A percentile compares a stretch with the other conserved stretches of the same genome.
These are phyloP conservation scores for Silurus meridionalis DNA, from an alignment of 2,113 vertebrate species.

Conservation along the genomic window DNA sequence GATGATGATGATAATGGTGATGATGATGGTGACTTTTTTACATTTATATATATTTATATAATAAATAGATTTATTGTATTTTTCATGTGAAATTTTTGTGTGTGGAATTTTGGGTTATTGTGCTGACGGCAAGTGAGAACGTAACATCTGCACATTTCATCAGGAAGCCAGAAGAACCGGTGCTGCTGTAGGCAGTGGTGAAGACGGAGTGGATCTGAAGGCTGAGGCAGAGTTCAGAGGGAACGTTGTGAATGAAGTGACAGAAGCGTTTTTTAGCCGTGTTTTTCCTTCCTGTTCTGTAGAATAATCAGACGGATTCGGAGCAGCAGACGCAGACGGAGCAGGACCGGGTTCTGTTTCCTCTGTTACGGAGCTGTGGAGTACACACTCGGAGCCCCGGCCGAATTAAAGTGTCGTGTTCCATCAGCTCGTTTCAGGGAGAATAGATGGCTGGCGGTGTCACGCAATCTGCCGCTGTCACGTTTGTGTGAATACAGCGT, in stretches of 20 bases:
- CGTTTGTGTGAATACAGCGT: constrained; percentile 33
- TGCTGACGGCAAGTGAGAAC: not conserved
- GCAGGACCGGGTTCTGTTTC: not conserved
- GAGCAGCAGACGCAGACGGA: constrained; percentile 7
- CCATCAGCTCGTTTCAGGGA: constrained; percentile 47
- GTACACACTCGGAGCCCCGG: constrained; percentile 34
- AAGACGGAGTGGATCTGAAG: not conserved
- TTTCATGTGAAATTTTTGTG: not conserved
- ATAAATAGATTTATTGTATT: too few relatives aligned
- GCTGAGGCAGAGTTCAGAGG: not conserved
- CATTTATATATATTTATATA: too few relatives aligned
- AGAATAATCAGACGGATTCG: not conserved
- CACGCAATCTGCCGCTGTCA: constrained; percentile 54
- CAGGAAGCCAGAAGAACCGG: not conserved
- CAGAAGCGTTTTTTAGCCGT: not conserved
- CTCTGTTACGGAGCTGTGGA: constrained; percentile 21
- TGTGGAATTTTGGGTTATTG: not conserved
- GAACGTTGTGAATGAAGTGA: not conserved
- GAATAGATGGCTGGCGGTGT: constrained; percentile 53
- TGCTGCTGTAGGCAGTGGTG: too few relatives aligned
- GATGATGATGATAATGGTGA: too few relatives aligned
- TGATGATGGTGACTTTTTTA: too few relatives aligned
- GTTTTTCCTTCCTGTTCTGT: constrained; percentile 19
- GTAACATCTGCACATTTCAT: too few relatives aligned
- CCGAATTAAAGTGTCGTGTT: constrained; percentile 58